Evolutionary conservation across 2,113 vertebrate genomes (phyloP), one percentile per base, ranked within the genome.

Genomic region (Corythoichthys intestinalis): DNA sequence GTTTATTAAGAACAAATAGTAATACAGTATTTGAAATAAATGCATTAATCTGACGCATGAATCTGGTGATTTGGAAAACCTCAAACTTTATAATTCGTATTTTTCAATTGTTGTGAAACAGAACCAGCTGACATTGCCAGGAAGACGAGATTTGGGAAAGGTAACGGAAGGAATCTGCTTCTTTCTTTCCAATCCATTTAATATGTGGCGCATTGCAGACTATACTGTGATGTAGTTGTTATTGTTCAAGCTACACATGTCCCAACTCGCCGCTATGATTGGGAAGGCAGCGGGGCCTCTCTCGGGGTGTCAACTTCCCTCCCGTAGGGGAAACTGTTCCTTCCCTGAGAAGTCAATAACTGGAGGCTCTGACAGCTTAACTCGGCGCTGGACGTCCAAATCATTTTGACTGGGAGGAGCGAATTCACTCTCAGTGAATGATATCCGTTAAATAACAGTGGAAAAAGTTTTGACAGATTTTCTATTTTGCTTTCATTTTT

Each of bases 251-350:
- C 11, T 2, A 53, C 46, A 69, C 64, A 67, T 17, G n/a, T 66
- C 12, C 4, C 38, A 10, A 66, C 60, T 66, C 5, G 35, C 37
- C 48, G 54, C 63, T 58, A 48, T 46, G 56, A 50, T 57, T 8
- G 48, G 68, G 76, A 46, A n/a, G 38, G 2, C 68, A 74, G 67
- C 62, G 66, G 66, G 54, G 67, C 66, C 57, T 81, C 78, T 90
- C 85, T 86, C 85, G 79, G 67, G 77, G 85, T 87, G 80, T 89
- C 84, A 3, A 75, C 84, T 88, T 88, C 70, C 82, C 35, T 9
- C 66, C 89, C 86, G 0, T 70, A 68, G 81, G 75, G 35, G 34
- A 65, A 65, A 66, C 46, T 50, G 66, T 74, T 77, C 74, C 74
- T 50, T 72, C 50, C 54, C 79, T 86, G 82, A 78, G 89, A 89